These are phyloP conservation scores for Xiphophorus maculatus DNA, from an alignment of 2,113 vertebrate genomes.

Conservation along the genomic window DNA sequence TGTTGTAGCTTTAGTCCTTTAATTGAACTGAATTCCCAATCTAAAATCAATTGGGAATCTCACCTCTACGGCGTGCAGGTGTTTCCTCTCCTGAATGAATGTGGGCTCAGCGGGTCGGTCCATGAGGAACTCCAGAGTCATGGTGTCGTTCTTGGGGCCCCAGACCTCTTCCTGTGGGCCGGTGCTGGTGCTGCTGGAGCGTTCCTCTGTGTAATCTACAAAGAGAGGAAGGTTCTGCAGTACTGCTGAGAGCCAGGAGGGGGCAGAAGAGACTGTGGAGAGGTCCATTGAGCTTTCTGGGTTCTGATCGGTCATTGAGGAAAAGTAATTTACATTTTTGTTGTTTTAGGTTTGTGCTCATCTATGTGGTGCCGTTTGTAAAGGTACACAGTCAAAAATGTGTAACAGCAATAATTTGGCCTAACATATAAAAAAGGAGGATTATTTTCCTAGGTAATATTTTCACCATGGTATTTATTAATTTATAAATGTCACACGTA, in stretches of 20 bases:
- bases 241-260: slow-evolving; percentile 69
- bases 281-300: not conserved
- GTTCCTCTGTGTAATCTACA: slow-evolving; percentile 2
- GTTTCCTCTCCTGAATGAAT: slow-evolving; percentile 71
- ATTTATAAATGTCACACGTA: not conserved
- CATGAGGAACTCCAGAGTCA: slow-evolving; percentile 61
- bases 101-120: slow-evolving; percentile 46
- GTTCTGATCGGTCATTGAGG: slow-evolving; percentile 19
- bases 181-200: slow-evolving; percentile 57
- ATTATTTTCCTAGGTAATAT: too few relatives aligned
- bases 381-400: too few relatives aligned
- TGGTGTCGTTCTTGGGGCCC: slow-evolving; percentile 43
- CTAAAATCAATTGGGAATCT: not conserved
- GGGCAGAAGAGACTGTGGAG: slow-evolving; percentile 33
- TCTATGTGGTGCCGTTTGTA: too few relatives aligned
- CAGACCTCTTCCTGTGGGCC: slow-evolving; percentile 62
- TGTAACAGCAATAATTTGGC: too few relatives aligned
- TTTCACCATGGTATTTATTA: too few relatives aligned
- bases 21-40: too few relatives aligned
- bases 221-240: slow-evolving; percentile 56
- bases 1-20: too few relatives aligned
- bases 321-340: too few relatives aligned
- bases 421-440: too few relatives aligned
- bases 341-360: too few relatives aligned
- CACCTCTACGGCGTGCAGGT: slow-evolving; percentile 86